Base-by-base conservation (phyloP, 2,113 vertebrate genomes). In the Oxyura jamaicensis region DNA sequence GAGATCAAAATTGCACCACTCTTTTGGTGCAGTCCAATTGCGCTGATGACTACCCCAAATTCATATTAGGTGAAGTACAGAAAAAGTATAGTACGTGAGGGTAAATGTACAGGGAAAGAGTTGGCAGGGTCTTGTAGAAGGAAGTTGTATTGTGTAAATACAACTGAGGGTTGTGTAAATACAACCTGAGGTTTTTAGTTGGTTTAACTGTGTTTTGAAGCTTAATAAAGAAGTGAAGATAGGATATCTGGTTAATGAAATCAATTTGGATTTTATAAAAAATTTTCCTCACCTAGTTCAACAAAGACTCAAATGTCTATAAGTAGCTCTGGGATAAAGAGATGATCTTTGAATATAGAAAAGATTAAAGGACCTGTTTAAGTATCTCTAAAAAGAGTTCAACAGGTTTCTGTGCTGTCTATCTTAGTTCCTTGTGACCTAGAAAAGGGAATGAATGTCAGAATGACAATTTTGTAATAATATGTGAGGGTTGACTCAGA, bases 401-500 rank as follows among this genome's bases (percentile, higher is more conserved):
- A 63, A 22, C 7, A 60, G 10, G 13, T 86, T 67, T 83, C 18
- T 68, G 36, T 21, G 2, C 13, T 56, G 4, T 53, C 35, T 73
- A 29, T 6, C 11, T 76, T 12, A 83, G 58, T 46, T 6, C 3
- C 33, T 55, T n/a, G 16, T 76, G 39, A 73, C 48, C 25, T 65
- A 60, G 53, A 60, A 86, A 86, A 69, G 7, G 7, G 29, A 83
- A 68, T 26, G 33, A 83, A 69, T 36, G 21, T 52, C 22, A 80
- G 46, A 36, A 7, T 55, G 20, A 50, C 8, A 41, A 35, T 58
- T 86, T 83, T 65, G 6, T 56, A 76, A 65, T 48, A 62, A 26
- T 35, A 35, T 0, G 0, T 52, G 22, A 28, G 4, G 22, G 8
- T 4, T 18, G 44, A 6, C 22, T 46, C 48, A 60, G 6, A 59